Percentiles rank a stretch among this genome's conserved stretches.
Evolutionary conservation across 2,888 invertebrate genomes (phyloP).

Genomic region (Sphaerophoria rueppellii): DNA sequence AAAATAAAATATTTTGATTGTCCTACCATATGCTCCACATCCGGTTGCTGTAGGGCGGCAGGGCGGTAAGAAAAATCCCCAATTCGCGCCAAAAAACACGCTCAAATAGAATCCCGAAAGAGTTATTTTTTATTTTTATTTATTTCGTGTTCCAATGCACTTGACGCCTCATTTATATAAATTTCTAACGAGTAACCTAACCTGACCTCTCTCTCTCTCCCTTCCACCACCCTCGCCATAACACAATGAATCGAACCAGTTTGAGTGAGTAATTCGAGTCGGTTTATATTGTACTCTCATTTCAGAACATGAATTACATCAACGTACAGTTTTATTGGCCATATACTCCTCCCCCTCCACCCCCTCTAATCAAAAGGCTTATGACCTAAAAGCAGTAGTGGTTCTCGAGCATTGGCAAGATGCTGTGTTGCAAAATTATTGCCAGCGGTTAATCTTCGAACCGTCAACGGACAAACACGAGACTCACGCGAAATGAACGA

Average conservation of each 20-base stretch:
- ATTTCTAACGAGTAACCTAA: conserved; percentile 42
- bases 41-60: conserved; percentile 33
- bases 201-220: no score
- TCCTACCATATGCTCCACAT: conserved; percentile 53
- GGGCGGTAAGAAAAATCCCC: conserved; percentile 1
- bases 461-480: conserved; percentile 65
- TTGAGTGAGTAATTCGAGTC: conserved; percentile 29
- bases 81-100: neutral
- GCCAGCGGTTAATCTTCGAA: conserved; percentile 81
- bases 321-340: conserved; percentile 63
- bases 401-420: neutral
- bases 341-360: conserved; percentile 34
- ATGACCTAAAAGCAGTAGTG: conserved; percentile 22
- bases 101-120: neutral
- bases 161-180: conserved; percentile 59
- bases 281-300: conserved; percentile 48
- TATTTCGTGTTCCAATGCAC: conserved; percentile 52
- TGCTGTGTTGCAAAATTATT: conserved; percentile 76
- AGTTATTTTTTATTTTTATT: conserved; percentile 39
- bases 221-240: neutral
- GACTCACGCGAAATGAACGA: conserved; percentile 70
- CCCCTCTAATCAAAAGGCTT: conserved; percentile 67
- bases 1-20: conserved; percentile 53
- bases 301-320: conserved; percentile 62
- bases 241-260: neutral